Evolutionary conservation across 1,140 invertebrate genomes (phyloP).

Genomic region (Microplitis demolitor): DNA sequence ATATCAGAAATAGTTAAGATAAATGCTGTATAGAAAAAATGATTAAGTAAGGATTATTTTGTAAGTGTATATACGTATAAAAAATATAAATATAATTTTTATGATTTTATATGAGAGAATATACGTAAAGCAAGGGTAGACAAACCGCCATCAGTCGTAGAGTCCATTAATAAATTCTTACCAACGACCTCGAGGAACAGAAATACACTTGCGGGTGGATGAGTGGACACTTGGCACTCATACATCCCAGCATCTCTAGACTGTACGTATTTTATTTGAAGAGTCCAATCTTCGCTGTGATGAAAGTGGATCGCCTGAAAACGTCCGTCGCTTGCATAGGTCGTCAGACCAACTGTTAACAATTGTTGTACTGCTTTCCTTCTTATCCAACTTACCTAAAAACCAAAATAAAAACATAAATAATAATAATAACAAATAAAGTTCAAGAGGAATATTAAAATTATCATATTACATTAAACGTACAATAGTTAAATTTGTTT

Average conservation of each 20-base stretch:
- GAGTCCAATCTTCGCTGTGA: conserved; percentile 86
- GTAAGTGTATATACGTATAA: too few relatives aligned
- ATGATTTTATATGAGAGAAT: background rate
- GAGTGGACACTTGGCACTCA: conserved; percentile 87
- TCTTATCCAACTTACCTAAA: conserved; percentile 81
- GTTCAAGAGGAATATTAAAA: background rate
- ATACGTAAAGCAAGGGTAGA: too few relatives aligned
- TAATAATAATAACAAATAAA: too few relatives aligned
- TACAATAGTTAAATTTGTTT: too few relatives aligned
- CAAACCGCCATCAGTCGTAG: background rate
- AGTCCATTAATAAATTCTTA: conserved; percentile 63
- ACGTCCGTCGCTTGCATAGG: conserved; percentile 84
- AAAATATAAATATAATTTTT: too few relatives aligned
- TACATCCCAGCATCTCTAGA: conserved; percentile 80
- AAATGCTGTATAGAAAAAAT: too few relatives aligned
- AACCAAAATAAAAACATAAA: conserved; percentile 14
- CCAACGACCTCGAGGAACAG: conserved; percentile 81
- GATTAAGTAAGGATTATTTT: too few relatives aligned
- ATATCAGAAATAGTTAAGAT: too few relatives aligned
- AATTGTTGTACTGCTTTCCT: conserved; percentile 77
- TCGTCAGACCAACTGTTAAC: conserved; percentile 80
- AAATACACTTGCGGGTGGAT: conserved; percentile 85
- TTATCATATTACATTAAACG: background rate
- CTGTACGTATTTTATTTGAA: conserved; percentile 84
- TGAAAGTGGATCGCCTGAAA: conserved; percentile 85